Conservation (phyloP, 1,140 invertebrate genomes). For the Hyposmocoma kahamanoa region DNA sequence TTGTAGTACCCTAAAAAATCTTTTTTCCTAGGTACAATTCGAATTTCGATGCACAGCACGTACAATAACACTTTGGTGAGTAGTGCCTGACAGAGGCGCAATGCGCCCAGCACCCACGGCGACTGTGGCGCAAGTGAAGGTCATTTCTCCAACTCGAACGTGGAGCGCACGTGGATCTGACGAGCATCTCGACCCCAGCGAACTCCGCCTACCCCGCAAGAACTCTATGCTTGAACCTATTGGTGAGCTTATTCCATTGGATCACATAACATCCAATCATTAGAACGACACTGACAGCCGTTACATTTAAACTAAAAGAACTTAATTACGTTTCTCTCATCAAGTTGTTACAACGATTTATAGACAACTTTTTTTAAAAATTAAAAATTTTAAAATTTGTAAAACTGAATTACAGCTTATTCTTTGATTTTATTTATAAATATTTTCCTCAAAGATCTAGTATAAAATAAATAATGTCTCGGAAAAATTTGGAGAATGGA, state of each 20-base stretch:
- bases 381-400: too few species aligned
- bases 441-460: too few species aligned
- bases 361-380: too few species aligned
- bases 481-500: too few species aligned
- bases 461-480: too few species aligned
- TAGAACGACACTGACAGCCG: neutral
- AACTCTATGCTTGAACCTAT: constrained; percentile 37
- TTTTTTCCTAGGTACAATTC: constrained; percentile 42
- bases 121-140: constrained; percentile 29
- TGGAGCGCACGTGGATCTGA: constrained; percentile 63
- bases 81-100: constrained; percentile 50
- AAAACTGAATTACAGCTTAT: too few species aligned
- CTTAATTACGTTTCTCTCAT: too few species aligned
- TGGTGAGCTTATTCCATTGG: neutral
- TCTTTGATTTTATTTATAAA: too few species aligned
- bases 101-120: constrained; percentile 28
- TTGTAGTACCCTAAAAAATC: too few species aligned
- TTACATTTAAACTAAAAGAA: neutral
- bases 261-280: neutral
- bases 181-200: constrained; percentile 30
- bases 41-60: constrained; percentile 65
- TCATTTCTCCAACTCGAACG: constrained; percentile 3
- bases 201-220: constrained; percentile 35
- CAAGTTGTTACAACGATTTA: too few species aligned
- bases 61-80: constrained; percentile 59